Conservation (phyloP, 1,140 invertebrate genomes). For the Stegodyphus dumicola region DNA sequence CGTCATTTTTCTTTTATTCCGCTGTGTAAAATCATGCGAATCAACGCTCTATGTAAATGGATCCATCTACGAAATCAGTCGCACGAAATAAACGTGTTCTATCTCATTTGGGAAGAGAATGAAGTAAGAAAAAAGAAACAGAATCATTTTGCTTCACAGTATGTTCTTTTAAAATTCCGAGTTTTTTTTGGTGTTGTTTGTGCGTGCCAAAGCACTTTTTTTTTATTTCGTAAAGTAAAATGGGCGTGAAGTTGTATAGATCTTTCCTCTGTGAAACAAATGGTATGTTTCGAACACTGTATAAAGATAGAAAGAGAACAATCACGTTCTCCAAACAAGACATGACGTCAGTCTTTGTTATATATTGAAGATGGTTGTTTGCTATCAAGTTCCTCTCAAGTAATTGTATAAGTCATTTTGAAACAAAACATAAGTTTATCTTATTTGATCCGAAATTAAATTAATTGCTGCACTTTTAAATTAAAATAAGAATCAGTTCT, state of each 20-base stretch:
- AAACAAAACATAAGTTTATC: too few relatives aligned
- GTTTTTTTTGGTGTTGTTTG: too few relatives aligned
- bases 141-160: slow-evolving; percentile 23
- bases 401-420: too few relatives aligned
- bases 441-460: too few relatives aligned
- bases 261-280: not conserved
- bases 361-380: too few relatives aligned
- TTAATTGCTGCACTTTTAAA: too few relatives aligned
- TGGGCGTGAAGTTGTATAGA: slow-evolving; percentile 30
- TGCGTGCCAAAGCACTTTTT: too few relatives aligned
- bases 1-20: slow-evolving; percentile 19
- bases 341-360: too few relatives aligned
- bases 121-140: not conserved
- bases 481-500: too few relatives aligned
- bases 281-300: not conserved
- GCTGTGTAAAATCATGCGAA: slow-evolving; percentile 39
- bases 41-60: slow-evolving; percentile 28
- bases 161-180: too few relatives aligned
- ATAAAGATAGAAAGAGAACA: not conserved
- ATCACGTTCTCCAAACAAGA: not conserved
- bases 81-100: slow-evolving; percentile 23
- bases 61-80: not conserved
- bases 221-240: slow-evolving; percentile 9
- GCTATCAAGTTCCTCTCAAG: too few relatives aligned
- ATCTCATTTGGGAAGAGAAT: not conserved